phyloP scores from a whole-genome alignment of 2,888 invertebrate genomes.

The Chrysodeixis includens region DNA sequence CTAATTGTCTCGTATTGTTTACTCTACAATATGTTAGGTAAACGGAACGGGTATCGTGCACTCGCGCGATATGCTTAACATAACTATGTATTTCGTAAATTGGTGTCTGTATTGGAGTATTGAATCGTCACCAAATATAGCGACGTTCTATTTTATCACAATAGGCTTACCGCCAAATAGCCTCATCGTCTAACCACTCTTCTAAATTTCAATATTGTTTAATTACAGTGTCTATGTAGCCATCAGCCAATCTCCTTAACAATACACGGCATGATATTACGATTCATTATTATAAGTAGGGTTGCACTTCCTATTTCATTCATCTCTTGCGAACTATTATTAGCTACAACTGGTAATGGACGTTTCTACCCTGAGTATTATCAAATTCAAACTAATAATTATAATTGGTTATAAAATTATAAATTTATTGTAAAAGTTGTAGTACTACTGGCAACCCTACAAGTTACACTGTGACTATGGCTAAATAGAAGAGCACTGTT shows the following conservation, averaged over 20 bases:
- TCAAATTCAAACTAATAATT: conserved; percentile 20
- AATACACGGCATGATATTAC: conserved; percentile 17
- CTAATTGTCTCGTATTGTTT: conserved; percentile 41
- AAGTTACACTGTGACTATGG: conserved; percentile 32
- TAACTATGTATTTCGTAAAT: conserved; percentile 46
- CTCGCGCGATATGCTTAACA: conserved; percentile 51
- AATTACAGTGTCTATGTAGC: conserved; percentile 43
- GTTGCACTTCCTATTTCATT: conserved; percentile 21
- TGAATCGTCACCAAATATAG: conserved; percentile 26
- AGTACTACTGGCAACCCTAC: conserved; percentile 27
- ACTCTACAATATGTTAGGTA: conserved; percentile 39
- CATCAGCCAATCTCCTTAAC: conserved; percentile 20
- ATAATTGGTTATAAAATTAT: conserved; percentile 15
- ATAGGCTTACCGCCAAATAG: conserved; percentile 49
- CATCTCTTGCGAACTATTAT: conserved; percentile 33
- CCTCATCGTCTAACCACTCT: conserved; percentile 30
- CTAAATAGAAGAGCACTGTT: conserved; percentile 52
- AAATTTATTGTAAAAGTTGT: conserved; percentile 21
- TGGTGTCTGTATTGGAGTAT: conserved; percentile 43
- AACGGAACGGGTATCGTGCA: conserved; percentile 25
- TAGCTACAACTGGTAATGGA: conserved; percentile 43
- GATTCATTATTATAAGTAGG: conserved; percentile 29
- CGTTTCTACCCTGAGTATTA: conserved; percentile 42
- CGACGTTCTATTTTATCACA: conserved; percentile 52
- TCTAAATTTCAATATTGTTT: conserved; percentile 28